phyloP scores from a whole-genome alignment of 2,113 vertebrate species.

The Brachyhypopomus occidentalis region DNA sequence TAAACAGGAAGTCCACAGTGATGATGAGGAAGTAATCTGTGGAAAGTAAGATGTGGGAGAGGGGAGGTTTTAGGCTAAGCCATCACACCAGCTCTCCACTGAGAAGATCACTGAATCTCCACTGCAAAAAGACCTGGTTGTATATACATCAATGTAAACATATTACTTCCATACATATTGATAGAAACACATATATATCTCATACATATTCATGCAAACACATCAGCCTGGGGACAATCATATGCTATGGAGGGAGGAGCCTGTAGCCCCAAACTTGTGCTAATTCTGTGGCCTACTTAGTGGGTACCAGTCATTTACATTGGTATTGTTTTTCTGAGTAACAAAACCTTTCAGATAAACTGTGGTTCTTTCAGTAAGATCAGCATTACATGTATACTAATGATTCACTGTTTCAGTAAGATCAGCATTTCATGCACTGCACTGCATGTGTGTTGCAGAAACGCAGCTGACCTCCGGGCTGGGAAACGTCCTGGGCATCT shows the following conservation, averaged over 20 bases:
- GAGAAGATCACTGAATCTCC: background rate
- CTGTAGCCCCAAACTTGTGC: too few species aligned
- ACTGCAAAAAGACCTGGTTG: background rate
- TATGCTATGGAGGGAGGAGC: too few species aligned
- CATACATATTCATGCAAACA: too few species aligned
- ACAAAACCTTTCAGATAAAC: background rate
- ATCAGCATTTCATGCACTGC: background rate
- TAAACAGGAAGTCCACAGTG: conserved; percentile 54
- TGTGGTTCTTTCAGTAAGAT: background rate
- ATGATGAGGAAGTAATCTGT: conserved; percentile 27
- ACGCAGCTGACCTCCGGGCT: conserved; percentile 83
- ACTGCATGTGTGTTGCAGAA: background rate
- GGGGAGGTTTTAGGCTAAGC: conserved; percentile 6
- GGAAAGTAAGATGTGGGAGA: conserved; percentile 30
- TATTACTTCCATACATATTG: background rate
- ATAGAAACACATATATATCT: too few species aligned
- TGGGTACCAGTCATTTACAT: too few species aligned
- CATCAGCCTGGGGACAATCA: too few species aligned
- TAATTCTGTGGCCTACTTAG: too few species aligned
- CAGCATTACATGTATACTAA: background rate
- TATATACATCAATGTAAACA: too few species aligned
- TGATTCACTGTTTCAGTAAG: background rate
- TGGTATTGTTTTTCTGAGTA: background rate
- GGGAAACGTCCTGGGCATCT: conserved; percentile 78
- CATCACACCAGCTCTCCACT: background rate